Base-by-base conservation (phyloP, 2,888 invertebrate genomes). In the Pardosa pseudoannulata region DNA sequence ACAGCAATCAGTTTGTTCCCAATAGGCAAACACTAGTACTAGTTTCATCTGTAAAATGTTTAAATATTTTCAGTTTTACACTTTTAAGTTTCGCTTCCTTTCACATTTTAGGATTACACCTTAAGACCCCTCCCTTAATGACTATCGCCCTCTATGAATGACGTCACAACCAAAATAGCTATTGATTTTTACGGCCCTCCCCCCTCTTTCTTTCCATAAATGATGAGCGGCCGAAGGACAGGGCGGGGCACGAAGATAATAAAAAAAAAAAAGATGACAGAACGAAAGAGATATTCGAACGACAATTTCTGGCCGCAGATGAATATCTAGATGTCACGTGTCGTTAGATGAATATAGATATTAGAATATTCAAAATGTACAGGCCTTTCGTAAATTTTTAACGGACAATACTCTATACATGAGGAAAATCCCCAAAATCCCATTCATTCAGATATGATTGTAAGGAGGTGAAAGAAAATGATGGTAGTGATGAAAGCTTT, bases 41-140 rank as follows among this genome's bases (percentile, higher is more conserved):
- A n/a, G n/a, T n/a, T n/a, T n/a, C n/a, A n/a, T n/a, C n/a, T n/a
- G n/a, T n/a, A n/a, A n/a, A n/a, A n/a, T n/a, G n/a, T n/a, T n/a
- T n/a, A n/a, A n/a, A n/a, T n/a, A n/a, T n/a, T n/a, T n/a, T n/a
- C n/a, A n/a, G n/a, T n/a, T n/a, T n/a, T n/a, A n/a, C n/a, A n/a
- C n/a, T n/a, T n/a, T n/a, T n/a, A n/a, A n/a, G n/a, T n/a, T n/a
- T n/a, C n/a, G n/a, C n/a, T n/a, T n/a, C n/a, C n/a, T n/a, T n/a
- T n/a, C n/a, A n/a, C n/a, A n/a, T n/a, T n/a, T n/a, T n/a, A 36
- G 36, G 9, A 5, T 7, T 9, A 36, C 36, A 36, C 32, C 29
- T 3, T 23, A 39, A 11, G 72, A 65, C 83, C 39, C 76, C 83
- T 78, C 83, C 83, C 83, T 67, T 67, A 68, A 78, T 72, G 67